These are phyloP conservation scores for Brevimyrus niger DNA, from an alignment of 2,113 vertebrate species.

Conservation along the genomic window DNA sequence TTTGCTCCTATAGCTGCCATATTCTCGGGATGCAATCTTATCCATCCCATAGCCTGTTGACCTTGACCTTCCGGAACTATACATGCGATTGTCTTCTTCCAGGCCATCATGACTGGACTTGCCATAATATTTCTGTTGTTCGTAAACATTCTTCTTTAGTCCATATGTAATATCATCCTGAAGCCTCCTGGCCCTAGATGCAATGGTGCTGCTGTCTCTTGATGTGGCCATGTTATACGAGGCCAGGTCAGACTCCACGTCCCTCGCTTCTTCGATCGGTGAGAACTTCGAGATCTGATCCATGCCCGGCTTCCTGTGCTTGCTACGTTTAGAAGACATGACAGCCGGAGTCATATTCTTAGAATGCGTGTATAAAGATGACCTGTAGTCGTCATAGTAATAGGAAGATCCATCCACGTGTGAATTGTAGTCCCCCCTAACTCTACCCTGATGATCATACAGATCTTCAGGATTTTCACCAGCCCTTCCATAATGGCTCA, in stretches of 20 bases:
- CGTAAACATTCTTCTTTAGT: constrained; percentile 80
- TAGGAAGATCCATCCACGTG: constrained; percentile 60
- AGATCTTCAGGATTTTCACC: constrained; percentile 91
- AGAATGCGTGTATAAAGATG: constrained; percentile 64
- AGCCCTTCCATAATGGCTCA: constrained; percentile 65
- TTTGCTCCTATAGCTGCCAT: constrained; percentile 72
- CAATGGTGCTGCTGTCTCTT: constrained; percentile 53
- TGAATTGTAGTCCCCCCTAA: constrained; percentile 69
- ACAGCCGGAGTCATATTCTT: constrained; percentile 86
- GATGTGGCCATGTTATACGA: constrained; percentile 66
- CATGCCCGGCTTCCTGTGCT: constrained; percentile 90
- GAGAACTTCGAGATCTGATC: constrained; percentile 99
- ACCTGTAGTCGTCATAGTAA: constrained; percentile 80
- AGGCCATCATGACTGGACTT: constrained; percentile 55
- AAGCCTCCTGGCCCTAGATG: constrained; percentile 73
- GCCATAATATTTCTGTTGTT: constrained; percentile 71
- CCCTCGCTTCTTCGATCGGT: constrained; percentile 94
- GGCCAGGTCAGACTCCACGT: constrained; percentile 89
- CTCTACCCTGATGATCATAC: constrained; percentile 85
- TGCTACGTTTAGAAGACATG: constrained; percentile 87
- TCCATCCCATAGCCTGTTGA: constrained; percentile 79
- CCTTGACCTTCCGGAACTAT: constrained; percentile 73
- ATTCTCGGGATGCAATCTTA: constrained; percentile 72
- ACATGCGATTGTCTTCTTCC: constrained; percentile 78
- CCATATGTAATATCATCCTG: constrained; percentile 88